Base-by-base conservation (phyloP, 2,888 invertebrate species). In the Sycophila texana region DNA sequence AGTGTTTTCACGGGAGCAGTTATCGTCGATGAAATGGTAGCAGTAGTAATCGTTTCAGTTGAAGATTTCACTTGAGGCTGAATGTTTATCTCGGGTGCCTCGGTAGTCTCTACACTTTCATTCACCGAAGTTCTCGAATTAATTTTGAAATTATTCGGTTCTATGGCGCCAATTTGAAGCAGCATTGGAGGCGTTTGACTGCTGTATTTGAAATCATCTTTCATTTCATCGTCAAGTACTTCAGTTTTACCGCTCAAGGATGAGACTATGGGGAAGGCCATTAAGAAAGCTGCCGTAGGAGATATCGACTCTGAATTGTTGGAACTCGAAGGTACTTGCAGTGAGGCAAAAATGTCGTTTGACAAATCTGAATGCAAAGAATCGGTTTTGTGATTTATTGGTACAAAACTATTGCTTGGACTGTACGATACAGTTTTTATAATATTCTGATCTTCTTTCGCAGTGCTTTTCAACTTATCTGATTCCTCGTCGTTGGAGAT, bases 201-300 rank as follows among this genome's bases (percentile, higher is more conserved):
- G 49, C 88, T 89, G 57, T 89, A 90, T 58, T 89, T 89, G 61
- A 90, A 88, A 55, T 90, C 90, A n/a, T 90, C 90, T 63, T 90
- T 90, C 87, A 90, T 92, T 81, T 93, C 93, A 76, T 92, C 93
- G 70, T 92, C 92, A 12, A 92, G 88, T 0, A 92, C 92, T 84
- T 92, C 92, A 0, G 92, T 91, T 66, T 92, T 92, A 10, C 92
- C 92, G 82, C 92, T 92, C 12, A 92, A 86, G 4, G 93, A 92
- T 0, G 93, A 95, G 0, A 95, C 95, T 67, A 95, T 89, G 0
- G 95, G 95, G 86, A 95, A 95, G 1, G 95, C 94, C 91, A 95
- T 92, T 14, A 95, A 91, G 87, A 95, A 95, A 1, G 95, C 95
- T 16, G 95, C 95, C 2, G 95, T 95, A 5, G 95, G 95, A 1